Evolutionary conservation across 2,888 invertebrate genomes (phyloP), one percentile per base, ranked within the genome.

Genomic region (Philereme transversata): DNA sequence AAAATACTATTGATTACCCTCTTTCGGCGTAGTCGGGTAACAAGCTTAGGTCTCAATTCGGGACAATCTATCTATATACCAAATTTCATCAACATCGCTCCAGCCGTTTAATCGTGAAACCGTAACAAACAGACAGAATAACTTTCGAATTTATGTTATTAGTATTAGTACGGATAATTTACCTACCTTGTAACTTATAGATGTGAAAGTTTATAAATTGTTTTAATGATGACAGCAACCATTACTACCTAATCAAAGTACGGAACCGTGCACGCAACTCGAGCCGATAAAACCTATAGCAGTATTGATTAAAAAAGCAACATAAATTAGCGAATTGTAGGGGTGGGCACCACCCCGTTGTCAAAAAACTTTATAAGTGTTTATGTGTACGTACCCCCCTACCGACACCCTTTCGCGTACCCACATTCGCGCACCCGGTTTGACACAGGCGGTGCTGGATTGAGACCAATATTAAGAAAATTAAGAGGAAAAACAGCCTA

Each of bases 361-460:
- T 92, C 92, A 92, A 92, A 91, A 91, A 91, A 92, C 84, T 91
- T 91, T 92, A 91, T 92, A 92, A 92, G 91, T 92, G 92, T 92
- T 92, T 92, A 92, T 92, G 87, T 88, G 87, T 86, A 86, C 82
- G 89, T 84, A 84, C 70, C 67, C 72, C 69, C 65, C 60, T 70
- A 57, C 68, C 74, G 67, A 91, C 91, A 92, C 92, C 91, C 92
- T 91, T 91, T 92, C 88, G 86, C 89, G 89, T 82, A 89, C 90
- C 90, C 89, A 90, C 91, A 88, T 90, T 90, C 88, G 90, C 57
- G 57, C 59, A 83, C 83, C 82, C 81, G 81, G 51, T 77, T 80
- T 71, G 62, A 63, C 75, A 79, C 49, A 62, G 60, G 81, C 61
- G 61, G 68, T 66, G 68, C 45, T 78, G 77, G 78, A 62, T 54